These are phyloP conservation scores for Zenarchopterus dispar DNA, from an alignment of 2,797 vertebrate species.

Conservation along the genomic window DNA sequence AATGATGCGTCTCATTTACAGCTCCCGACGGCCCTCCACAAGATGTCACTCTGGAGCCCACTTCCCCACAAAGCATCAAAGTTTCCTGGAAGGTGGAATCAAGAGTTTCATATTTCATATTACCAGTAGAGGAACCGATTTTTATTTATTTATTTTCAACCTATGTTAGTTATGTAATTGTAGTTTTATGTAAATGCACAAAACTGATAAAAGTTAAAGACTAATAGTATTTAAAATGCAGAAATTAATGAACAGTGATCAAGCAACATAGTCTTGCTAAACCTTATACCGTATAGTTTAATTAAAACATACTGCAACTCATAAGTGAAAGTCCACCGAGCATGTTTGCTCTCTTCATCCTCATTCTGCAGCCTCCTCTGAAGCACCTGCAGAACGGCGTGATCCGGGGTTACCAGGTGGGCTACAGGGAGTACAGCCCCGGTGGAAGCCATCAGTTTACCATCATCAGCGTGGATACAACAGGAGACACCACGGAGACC, in stretches of 20 bases:
- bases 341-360: neutral
- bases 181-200: neutral
- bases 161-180: neutral
- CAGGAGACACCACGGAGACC: conserved; percentile 91
- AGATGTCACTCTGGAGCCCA: conserved; percentile 93
- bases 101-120: neutral
- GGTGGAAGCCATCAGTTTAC: conserved; percentile 97
- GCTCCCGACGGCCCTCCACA: conserved; percentile 97
- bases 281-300: neutral
- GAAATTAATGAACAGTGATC: neutral
- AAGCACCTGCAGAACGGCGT: conserved; percentile 96
- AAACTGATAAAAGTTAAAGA: neutral
- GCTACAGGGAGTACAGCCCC: conserved; percentile 96
- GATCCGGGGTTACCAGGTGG: conserved; percentile 97
- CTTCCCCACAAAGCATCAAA: conserved; percentile 97
- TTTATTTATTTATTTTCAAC: neutral
- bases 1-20: conserved; percentile 67
- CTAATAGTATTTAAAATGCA: neutral
- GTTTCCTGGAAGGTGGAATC: conserved; percentile 95
- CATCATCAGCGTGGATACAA: conserved; percentile 95
- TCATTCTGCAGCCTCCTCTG: conserved; percentile 87
- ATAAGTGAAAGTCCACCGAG: neutral
- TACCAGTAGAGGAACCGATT: neutral
- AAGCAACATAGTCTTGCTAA: neutral
- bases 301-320: neutral